Base-by-base conservation (phyloP, 2,888 invertebrate genomes). In the Sarcophaga rosellei region DNA sequence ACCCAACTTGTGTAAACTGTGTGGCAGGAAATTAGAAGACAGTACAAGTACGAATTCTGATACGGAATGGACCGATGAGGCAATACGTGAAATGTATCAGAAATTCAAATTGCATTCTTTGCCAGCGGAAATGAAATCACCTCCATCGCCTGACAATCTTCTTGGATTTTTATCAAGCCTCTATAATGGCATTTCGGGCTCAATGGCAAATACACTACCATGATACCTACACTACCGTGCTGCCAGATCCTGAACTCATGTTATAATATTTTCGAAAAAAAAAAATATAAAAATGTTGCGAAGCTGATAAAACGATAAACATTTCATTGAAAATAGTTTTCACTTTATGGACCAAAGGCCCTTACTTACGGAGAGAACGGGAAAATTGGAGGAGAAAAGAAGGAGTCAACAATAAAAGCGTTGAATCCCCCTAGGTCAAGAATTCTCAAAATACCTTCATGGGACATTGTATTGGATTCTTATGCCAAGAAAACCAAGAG, bases 51-150 rank as follows among this genome's bases (percentile, higher is more conserved):
- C n/a, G 12, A 12, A 73, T 59, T 35, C 63, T 2, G 35, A 63
- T 12, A 23, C 20, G 1, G 83, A 83, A 20, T 85, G 89, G 44
- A 76, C 23, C 59, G 84, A 85, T 86, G 45, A 88, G 76, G 89
- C 91, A 76, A 89, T 89, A 1, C 89, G 89, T n/a, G 88, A 89
- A 65, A 90, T 92, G 25, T 92, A 90, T 25, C 75, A 88, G 10
- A 88, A 84, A 35, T 89, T 89, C 0, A 89, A 89, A 35, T 87
- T 90, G 17, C 90, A 89, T 66, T 82, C 89, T 10, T 88, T 91
- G 10, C 90, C 92, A 35, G 89, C 86, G 1, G 91, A 92, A 62
- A 91, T 91, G 91, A 92, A 91, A 66, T 89, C 90, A 8, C 91
- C 91, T 2, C 92, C 90, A 0, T 74, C 91, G 65, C 15, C 92